Conservation (phyloP, 2,888 invertebrate genomes). For the Idaea aversata region DNA sequence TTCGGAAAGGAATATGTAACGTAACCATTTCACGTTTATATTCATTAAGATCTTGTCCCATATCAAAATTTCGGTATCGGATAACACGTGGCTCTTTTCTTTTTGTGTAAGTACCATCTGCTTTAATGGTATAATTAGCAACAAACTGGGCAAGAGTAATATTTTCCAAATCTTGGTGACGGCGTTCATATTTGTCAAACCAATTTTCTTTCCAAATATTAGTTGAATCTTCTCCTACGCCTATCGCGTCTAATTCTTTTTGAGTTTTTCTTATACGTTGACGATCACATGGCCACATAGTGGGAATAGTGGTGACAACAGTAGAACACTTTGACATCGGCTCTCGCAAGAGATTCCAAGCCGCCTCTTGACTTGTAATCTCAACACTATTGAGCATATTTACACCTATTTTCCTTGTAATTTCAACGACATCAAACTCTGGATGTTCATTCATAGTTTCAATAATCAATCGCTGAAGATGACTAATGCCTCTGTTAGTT, state of each 20-base stretch:
- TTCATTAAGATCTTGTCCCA: conserved; percentile 36
- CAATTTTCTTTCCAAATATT: conserved; percentile 53
- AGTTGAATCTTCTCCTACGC: conserved; percentile 32
- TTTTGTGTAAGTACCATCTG: conserved; percentile 17
- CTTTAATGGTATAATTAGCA: conserved; percentile 32
- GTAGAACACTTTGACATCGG: conserved; percentile 29
- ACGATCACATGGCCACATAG: conserved; percentile 7
- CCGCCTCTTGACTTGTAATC: conserved; percentile 49
- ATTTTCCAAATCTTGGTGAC: conserved; percentile 39
- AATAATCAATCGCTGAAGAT: conserved; percentile 45
- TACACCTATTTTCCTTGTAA: conserved; percentile 26
- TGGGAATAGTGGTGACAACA: conserved; percentile 19
- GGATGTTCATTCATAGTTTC: conserved; percentile 37
- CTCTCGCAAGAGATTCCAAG: conserved; percentile 31
- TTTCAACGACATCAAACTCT: conserved; percentile 31
- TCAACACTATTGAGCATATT: conserved; percentile 27
- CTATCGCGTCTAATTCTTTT: conserved; percentile 37
- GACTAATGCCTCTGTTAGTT: conserved; percentile 43
- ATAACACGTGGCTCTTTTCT: conserved; percentile 34
- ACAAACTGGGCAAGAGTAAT: conserved; percentile 48
- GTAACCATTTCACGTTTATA: conserved; percentile 46
- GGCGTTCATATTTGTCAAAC: conserved; percentile 49
- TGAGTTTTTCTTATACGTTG: conserved; percentile 26
- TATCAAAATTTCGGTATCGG: conserved; percentile 48
- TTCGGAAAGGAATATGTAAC: conserved; percentile 40